Evolutionary conservation across 1,140 invertebrate species (phyloP).

Genomic region (Bombus pascuorum): DNA sequence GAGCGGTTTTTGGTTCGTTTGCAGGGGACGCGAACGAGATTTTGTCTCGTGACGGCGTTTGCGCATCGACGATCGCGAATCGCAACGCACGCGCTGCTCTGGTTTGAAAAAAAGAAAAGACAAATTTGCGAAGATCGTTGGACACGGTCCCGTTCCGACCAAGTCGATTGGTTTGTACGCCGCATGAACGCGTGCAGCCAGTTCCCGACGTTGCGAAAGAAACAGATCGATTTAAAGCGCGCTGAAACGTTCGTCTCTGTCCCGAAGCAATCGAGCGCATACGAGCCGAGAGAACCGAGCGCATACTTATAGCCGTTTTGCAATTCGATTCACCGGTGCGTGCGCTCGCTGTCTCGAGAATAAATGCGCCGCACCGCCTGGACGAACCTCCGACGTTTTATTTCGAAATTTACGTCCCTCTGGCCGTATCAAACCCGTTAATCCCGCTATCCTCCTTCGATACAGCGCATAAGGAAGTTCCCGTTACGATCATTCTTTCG

Average conservation of each 20-base stretch:
- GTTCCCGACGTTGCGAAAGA: slow-evolving; percentile 14
- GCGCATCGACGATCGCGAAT: neutral
- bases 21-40: neutral
- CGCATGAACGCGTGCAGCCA: neutral
- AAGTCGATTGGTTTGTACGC: neutral
- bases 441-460: slow-evolving; percentile 15
- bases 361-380: neutral
- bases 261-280: slow-evolving; percentile 38
- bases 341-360: slow-evolving; percentile 8
- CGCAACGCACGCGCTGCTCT: too few relatives aligned
- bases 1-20: neutral
- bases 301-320: slow-evolving; percentile 40
- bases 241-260: slow-evolving; percentile 38
- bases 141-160: neutral
- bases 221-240: slow-evolving; percentile 42
- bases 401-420: slow-evolving; percentile 7
- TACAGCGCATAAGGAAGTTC: neutral
- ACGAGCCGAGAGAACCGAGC: slow-evolving; percentile 13
- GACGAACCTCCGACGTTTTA: neutral
- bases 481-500: slow-evolving; percentile 19
- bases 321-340: slow-evolving; percentile 44
- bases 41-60: neutral
- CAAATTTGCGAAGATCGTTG: neutral
- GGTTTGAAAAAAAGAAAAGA: neutral
- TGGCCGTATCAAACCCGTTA: slow-evolving; percentile 18